Conservation (phyloP, 2,888 invertebrate genomes). For the Criorhina ranunculi region DNA sequence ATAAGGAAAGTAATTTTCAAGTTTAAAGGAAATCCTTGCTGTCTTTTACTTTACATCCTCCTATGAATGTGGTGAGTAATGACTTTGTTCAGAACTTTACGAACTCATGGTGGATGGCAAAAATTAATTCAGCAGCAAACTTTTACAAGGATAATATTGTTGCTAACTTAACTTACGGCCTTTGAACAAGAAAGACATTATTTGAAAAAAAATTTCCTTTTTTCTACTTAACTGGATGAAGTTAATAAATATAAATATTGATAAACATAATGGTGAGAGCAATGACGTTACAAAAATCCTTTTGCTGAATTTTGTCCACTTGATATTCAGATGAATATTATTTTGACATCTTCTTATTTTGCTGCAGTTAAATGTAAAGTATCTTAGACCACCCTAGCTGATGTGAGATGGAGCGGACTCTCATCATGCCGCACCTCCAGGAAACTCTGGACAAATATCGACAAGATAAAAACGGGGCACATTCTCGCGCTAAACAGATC, state of each 20-base stretch:
- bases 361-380: too few relatives aligned
- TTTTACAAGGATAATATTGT: constrained; percentile 2
- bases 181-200: not conserved
- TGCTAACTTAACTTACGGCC: constrained; percentile 6
- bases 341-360: too few relatives aligned
- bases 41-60: constrained; percentile 1
- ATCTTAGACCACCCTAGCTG: too few relatives aligned
- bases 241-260: not conserved
- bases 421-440: too few relatives aligned
- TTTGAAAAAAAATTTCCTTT: not conserved
- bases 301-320: too few relatives aligned
- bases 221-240: not conserved
- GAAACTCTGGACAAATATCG: too few relatives aligned
- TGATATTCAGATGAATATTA: too few relatives aligned
- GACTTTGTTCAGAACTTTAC: constrained; percentile 6
- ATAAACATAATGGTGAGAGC: not conserved
- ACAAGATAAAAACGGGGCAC: too few relatives aligned
- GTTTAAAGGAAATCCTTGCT: constrained; percentile 1
- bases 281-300: not conserved
- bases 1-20: not conserved
- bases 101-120: not conserved
- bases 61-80: constrained; percentile 2
- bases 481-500: too few relatives aligned
- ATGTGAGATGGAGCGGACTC: too few relatives aligned
- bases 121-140: constrained; percentile 3